phyloP scores from a whole-genome alignment of 2,888 invertebrate species.

The Cryptosula pallasiana region DNA sequence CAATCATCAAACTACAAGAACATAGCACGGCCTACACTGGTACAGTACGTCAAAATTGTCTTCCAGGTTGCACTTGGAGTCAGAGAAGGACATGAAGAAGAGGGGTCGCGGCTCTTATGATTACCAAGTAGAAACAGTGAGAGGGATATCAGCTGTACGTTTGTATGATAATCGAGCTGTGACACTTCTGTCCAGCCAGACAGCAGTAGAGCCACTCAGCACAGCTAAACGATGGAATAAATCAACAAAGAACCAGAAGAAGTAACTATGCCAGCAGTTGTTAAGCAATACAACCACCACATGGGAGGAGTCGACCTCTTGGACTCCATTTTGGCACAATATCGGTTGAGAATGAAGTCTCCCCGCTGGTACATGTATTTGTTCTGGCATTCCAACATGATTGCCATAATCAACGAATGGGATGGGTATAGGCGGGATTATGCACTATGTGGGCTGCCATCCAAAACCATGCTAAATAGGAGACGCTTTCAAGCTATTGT shows the following conservation, averaged over 20 bases:
- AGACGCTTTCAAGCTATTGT: too few species aligned
- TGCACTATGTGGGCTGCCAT: too few species aligned
- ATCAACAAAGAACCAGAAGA: neutral
- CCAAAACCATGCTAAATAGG: too few species aligned
- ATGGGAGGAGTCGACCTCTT: neutral
- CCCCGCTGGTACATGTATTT: conserved; percentile 26
- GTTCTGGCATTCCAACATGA: too few species aligned
- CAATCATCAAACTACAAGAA: neutral
- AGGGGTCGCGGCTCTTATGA: conserved; percentile 29
- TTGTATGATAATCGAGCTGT: conserved; percentile 32
- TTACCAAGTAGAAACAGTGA: conserved; percentile 27
- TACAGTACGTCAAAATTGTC: conserved; percentile 27
- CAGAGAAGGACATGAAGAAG: conserved; percentile 30
- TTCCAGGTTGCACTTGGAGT: conserved; percentile 28
- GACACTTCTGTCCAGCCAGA: conserved; percentile 29
- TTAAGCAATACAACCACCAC: neutral
- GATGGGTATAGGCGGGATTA: too few species aligned
- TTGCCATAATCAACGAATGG: too few species aligned
- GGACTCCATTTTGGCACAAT: conserved; percentile 16
- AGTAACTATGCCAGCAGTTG: neutral
- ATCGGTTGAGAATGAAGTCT: neutral
- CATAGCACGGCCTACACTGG: conserved; percentile 26
- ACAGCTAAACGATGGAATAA: neutral
- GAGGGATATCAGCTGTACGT: conserved; percentile 28
- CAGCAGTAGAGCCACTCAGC: conserved; percentile 29